Evolutionary conservation across 2,113 vertebrate species (phyloP).

Genomic region (Leptodactylus fuscus): DNA sequence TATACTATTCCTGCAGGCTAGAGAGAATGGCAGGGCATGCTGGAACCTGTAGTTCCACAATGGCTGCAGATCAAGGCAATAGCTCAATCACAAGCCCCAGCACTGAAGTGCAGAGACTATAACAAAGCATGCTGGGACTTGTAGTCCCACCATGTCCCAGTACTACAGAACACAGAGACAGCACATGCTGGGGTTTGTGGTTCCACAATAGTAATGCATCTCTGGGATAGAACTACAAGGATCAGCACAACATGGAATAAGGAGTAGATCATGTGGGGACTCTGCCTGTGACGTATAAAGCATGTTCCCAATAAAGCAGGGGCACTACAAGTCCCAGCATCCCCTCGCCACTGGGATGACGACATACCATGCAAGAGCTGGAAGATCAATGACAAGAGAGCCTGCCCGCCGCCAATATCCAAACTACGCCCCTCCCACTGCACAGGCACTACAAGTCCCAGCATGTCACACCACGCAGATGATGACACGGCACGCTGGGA

Average conservation of each 20-base stretch:
- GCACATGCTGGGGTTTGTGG: neutral
- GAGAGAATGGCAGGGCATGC: neutral
- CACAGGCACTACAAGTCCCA: neutral
- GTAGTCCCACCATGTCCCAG: no score
- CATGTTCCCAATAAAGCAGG: no score
- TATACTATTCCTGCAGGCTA: no score
- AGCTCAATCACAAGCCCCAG: no score
- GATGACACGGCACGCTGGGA: neutral
- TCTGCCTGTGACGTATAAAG: no score
- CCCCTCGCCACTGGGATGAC: neutral
- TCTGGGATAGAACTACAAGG: neutral
- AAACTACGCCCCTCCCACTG: neutral
- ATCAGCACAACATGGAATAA: neutral
- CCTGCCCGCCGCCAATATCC: neutral
- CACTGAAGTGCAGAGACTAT: no score
- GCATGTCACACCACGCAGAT: neutral
- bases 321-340: neutral
- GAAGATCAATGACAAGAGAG: neutral
- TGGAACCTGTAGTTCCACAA: neutral
- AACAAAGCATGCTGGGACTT: neutral
- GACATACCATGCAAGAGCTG: neutral
- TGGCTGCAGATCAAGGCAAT: no score
- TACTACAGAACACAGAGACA: neutral
- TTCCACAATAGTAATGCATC: neutral
- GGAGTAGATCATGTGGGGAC: neutral